Evolutionary conservation across 2,888 invertebrate species (phyloP).

Genomic region (Allygus modestus): DNA sequence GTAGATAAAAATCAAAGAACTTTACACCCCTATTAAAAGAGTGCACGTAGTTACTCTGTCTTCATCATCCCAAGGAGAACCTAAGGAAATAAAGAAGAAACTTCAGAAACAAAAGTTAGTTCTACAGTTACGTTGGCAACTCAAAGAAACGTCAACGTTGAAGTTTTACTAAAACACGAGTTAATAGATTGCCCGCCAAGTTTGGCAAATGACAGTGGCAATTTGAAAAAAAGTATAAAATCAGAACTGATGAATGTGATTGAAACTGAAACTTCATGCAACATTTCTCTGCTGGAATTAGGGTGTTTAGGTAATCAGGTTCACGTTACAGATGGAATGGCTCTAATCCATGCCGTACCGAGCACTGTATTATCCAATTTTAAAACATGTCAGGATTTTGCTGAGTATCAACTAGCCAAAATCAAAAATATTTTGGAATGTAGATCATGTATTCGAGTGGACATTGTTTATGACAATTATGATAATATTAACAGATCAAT

Average conservation of each 20-base stretch:
- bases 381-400: background rate
- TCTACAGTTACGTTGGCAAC: background rate
- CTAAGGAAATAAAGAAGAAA: constrained; percentile 3
- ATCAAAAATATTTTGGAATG: background rate
- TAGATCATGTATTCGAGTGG: background rate
- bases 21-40: background rate
- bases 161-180: background rate
- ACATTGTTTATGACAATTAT: no score
- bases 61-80: background rate
- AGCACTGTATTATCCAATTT: background rate
- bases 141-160: background rate
- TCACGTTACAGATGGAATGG: background rate
- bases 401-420: background rate
- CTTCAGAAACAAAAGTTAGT: background rate
- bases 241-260: background rate
- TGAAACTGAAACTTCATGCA: background rate
- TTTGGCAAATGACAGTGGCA: background rate
- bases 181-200: background rate
- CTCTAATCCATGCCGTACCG: background rate
- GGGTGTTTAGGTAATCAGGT: background rate
- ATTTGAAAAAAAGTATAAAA: constrained; percentile 33
- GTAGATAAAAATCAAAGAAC: constrained; percentile 22
- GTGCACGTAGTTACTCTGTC: background rate
- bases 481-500: no score
- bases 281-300: background rate